These are phyloP conservation scores for Eledona agricola DNA, from an alignment of 2,888 invertebrate species.

Conservation along the genomic window DNA sequence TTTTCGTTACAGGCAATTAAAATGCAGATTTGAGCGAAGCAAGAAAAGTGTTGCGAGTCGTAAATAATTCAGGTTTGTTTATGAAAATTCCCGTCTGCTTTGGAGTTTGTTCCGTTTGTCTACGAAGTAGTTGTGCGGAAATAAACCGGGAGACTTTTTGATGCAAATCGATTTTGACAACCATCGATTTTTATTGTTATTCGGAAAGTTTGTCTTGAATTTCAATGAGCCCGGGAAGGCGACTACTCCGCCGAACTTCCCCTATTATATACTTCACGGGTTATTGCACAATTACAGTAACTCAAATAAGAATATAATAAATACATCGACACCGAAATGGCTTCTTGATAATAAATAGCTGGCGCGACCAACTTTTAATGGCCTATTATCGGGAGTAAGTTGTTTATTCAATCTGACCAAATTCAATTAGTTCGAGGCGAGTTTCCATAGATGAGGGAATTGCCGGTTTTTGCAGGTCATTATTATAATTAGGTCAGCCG, in stretches of 20 bases:
- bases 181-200: slow-evolving; percentile 58
- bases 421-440: slow-evolving; percentile 14
- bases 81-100: no score
- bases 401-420: slow-evolving; percentile 18
- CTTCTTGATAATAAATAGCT: slow-evolving; percentile 24
- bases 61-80: slow-evolving; percentile 14
- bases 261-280: slow-evolving; percentile 44
- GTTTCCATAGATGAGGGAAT: background rate
- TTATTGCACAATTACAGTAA: slow-evolving; percentile 44
- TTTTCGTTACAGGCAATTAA: no score
- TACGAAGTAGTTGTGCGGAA: slow-evolving; percentile 29
- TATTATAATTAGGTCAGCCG: slow-evolving; percentile 9
- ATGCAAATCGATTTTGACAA: slow-evolving; percentile 54
- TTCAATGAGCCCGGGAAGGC: slow-evolving; percentile 48
- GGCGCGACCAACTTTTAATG: slow-evolving; percentile 24
- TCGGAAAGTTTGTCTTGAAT: slow-evolving; percentile 56
- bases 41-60: slow-evolving; percentile 5
- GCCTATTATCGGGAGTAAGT: slow-evolving; percentile 21
- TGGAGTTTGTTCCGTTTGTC: background rate
- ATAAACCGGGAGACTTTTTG: slow-evolving; percentile 36
- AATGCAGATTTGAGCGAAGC: slow-evolving; percentile 1
- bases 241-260: slow-evolving; percentile 36
- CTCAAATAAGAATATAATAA: slow-evolving; percentile 27
- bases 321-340: slow-evolving; percentile 26
- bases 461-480: no score